phyloP scores from a whole-genome alignment of 2,888 invertebrate genomes.

The Lasioglossum oenotherae region DNA sequence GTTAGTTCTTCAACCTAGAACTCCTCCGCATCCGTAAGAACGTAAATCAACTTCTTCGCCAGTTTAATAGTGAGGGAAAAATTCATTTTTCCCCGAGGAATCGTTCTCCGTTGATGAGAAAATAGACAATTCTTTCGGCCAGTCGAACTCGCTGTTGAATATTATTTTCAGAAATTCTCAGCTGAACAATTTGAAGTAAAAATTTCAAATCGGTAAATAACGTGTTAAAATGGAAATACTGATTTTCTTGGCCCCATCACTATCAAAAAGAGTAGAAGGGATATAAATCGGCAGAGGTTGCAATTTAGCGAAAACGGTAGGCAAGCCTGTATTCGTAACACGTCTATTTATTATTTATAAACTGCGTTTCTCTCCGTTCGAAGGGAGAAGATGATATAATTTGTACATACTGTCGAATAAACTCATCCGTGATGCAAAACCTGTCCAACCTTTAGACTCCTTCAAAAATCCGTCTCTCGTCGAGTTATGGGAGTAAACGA shows the following conservation, averaged over 20 bases:
- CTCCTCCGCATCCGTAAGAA: not conserved
- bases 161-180: not conserved
- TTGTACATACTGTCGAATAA: conserved; percentile 73
- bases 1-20: not conserved
- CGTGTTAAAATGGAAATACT: too few species aligned
- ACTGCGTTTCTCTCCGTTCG: conserved; percentile 31
- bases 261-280: not conserved
- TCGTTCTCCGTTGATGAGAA: not conserved
- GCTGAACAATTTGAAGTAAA: not conserved
- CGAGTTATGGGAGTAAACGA: not conserved
- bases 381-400: conserved; percentile 40
- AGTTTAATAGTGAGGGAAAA: not conserved
- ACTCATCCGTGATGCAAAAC: conserved; percentile 38
- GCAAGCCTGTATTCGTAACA: conserved; percentile 33
- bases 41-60: not conserved
- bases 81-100: not conserved
- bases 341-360: conserved; percentile 56
- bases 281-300: too few species aligned
- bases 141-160: not conserved
- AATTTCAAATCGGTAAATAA: not conserved
- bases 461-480: not conserved
- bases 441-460: not conserved
- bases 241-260: not conserved
- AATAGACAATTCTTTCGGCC: not conserved
- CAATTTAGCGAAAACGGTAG: not conserved